Percentiles rank a stretch among this genome's conserved stretches.
Conservation (phyloP, 2,113 vertebrate genomes). For the Drymodes brunneopygia region DNA sequence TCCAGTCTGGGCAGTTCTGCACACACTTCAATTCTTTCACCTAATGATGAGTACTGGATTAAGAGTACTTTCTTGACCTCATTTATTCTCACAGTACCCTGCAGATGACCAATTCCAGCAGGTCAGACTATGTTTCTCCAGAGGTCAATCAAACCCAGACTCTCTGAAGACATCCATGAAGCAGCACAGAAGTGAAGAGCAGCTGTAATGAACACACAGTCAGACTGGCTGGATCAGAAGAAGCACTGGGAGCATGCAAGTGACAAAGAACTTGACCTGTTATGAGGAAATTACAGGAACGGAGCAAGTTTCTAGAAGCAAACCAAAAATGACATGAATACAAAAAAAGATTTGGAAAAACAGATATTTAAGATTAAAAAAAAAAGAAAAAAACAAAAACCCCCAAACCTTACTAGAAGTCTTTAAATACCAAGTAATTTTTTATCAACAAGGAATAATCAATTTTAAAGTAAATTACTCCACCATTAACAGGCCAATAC, state of each 20-base stretch:
- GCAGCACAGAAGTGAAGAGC: background rate
- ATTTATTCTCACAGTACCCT: background rate
- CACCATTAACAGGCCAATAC: background rate
- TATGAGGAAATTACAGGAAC: background rate
- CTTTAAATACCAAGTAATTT: background rate
- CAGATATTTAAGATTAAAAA: background rate
- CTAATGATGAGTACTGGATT: background rate
- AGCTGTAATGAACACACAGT: background rate
- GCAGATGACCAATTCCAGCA: background rate
- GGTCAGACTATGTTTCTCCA: background rate
- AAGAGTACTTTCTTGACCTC: background rate
- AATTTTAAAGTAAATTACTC: background rate
- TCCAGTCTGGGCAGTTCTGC: background rate
- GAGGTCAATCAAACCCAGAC: background rate
- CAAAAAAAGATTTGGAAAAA: background rate
- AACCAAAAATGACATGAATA: background rate
- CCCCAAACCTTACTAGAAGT: background rate
- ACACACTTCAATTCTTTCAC: background rate
- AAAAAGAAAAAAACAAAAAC: background rate
- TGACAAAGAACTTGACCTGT: background rate
- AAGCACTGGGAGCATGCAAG: background rate
- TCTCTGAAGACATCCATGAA: background rate
- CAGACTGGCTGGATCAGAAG: background rate
- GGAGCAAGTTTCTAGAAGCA: background rate
- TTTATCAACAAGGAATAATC: background rate